Evolutionary conservation across 2,888 invertebrate genomes (phyloP), one percentile per base, ranked within the genome.

Genomic region (Melanostoma mellinum): DNA sequence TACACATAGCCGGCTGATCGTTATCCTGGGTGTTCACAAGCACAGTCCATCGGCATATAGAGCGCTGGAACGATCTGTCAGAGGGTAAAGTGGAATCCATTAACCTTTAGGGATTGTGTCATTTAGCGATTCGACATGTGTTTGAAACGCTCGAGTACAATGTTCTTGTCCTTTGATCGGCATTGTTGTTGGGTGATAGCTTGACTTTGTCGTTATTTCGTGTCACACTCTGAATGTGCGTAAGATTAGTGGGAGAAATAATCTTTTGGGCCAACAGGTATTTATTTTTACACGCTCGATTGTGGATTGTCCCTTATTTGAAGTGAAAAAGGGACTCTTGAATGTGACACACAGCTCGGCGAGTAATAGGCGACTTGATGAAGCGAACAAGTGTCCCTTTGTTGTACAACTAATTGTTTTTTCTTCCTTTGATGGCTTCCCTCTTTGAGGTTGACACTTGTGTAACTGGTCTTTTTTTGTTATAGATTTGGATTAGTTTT

Each of bases 41-140:
- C 40, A 30, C 9, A 42, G 40, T 44, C 40, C 63, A 65, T 63
- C 38, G 8, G 3, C 0, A 68, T 20, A 6, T 40, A 20, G 6
- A 9, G 73, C 46, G 73, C 40, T 36, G 63, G 53, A 65, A 74
- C 58, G 74, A 84, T 84, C 84, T 84, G 84, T 84, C 84, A 84
- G 71, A 75, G 33, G 40, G 69, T 50, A 84, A 84, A 84, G 79
- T 84, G 71, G 79, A 84, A 74, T 84, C 84, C 84, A 84, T 84
- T 84, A 84, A 84, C 84, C 78, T 79, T 53, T 74, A 33, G 48
- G 74, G 79, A 84, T 79, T 79, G 78, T 84, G 84, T 79, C 84
- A 75, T 79, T 84, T 84, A 84, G 79, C 84, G 84, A 84, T 84
- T 84, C 84, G 84, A 84, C 84, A 84, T 84, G 84, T 84, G 84